Base-by-base conservation (phyloP, 64 coral and sea anemone genomes). In the Orbicella faveolata region DNA sequence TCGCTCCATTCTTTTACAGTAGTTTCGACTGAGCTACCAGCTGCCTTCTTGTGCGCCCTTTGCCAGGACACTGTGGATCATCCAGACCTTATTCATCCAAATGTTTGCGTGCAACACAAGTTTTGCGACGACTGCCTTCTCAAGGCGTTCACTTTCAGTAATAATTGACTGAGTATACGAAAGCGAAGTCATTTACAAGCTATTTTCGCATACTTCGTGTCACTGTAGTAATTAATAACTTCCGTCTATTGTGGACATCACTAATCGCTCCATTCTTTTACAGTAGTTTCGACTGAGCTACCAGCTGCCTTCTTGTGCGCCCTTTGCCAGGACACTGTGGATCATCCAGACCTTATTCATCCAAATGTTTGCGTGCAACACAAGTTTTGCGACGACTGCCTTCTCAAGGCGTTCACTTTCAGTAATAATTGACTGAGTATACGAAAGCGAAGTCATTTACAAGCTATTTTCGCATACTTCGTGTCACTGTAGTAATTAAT, bases 351-450 rank as follows among this genome's bases (percentile, higher is more conserved):
- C 7, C 57, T 65, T 19, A 21, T 33, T 2, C 1, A 83, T 83
- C 61, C 80, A 65, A 83, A 37, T 34, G 35, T 39, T 64, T 83
- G 80, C 39, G 34, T 6, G 10, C 10, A 65, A 18, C 80, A 83
- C 34, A 83, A 65, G 57, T 83, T 83, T 39, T 83, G 80, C 57
- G 80, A 83, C 59, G 80, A 83, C 35, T 83, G 80, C 35, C 36
- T 65, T 0, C 23, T 65, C 0, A 83, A 39, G 6, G 80, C 80
- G 26, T 83, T 83, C 59, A 37, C 80, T 19, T 20, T 65, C 61
- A 83, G n/a, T n/a, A n/a, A n/a, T n/a, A n/a, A n/a, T n/a, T n/a
- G n/a, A n/a, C 30, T 30, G 30, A 30, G 30, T 30, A 30, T 30
- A 30, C 30, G 30, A 30, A 30, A 30, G 30, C 30, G 30, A 30